A percentile compares a stretch with the other conserved stretches of the same genome.
These are phyloP conservation scores for Lamellibrachia columna DNA, from an alignment of 2,888 invertebrate genomes.

Conservation along the genomic window DNA sequence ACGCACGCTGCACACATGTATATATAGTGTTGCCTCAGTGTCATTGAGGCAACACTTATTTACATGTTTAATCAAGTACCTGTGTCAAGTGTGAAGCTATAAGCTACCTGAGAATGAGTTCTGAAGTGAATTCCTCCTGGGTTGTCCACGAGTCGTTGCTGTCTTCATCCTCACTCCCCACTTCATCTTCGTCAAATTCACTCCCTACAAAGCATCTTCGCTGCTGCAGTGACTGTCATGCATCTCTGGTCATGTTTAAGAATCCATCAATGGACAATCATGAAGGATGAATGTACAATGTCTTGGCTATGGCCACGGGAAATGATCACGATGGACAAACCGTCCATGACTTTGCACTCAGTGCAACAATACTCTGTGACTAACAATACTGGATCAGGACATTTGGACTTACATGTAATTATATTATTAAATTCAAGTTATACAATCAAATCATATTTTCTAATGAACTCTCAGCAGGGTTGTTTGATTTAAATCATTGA, in stretches of 20 bases:
- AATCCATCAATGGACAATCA: background rate
- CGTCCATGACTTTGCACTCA: no score
- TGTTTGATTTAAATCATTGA: no score
- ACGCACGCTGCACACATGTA: no score
- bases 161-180: conserved; percentile 78
- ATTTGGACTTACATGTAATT: no score
- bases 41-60: no score
- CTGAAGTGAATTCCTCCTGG: conserved; percentile 80
- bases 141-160: conserved; percentile 74
- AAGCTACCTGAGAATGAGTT: conserved; percentile 78
- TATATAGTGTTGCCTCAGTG: no score
- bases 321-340: background rate
- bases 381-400: no score
- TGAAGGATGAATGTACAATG: no score
- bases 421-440: background rate
- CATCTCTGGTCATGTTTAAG: background rate
- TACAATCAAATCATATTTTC: background rate
- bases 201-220: conserved; percentile 51
- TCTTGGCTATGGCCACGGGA: no score
- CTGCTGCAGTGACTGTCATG: background rate
- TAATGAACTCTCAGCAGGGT: background rate
- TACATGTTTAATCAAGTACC: background rate
- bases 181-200: conserved; percentile 61
- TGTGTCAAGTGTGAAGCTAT: background rate
- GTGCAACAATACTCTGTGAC: no score